Conservation (phyloP, 2,113 vertebrate species). For the Probosciger aterrimus region DNA sequence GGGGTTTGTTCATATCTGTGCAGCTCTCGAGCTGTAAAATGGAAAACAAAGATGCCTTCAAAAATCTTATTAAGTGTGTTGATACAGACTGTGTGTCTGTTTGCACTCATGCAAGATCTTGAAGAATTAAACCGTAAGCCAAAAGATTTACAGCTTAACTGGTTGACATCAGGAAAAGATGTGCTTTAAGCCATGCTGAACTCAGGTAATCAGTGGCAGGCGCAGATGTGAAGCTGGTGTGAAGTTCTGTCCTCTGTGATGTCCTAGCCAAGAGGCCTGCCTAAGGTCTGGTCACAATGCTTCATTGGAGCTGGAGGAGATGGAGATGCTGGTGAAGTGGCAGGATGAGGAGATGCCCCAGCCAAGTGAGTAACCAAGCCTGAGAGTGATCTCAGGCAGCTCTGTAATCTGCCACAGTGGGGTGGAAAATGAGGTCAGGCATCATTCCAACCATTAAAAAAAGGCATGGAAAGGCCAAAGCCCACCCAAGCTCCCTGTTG, state of each 20-base stretch:
- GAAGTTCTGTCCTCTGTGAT: background rate
- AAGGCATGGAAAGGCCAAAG: background rate
- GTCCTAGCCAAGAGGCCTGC: background rate
- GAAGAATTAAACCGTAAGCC: background rate
- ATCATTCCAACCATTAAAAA: background rate
- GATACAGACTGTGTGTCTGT: background rate
- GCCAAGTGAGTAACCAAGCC: background rate
- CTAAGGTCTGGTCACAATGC: background rate
- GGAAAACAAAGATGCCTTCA: background rate
- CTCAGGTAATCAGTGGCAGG: background rate
- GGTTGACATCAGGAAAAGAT: background rate
- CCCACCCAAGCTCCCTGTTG: accelerated
- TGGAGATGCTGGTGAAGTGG: background rate
- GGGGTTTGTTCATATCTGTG: background rate
- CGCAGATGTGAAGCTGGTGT: background rate
- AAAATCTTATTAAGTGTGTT: background rate
- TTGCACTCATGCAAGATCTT: background rate
- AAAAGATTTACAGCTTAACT: background rate
- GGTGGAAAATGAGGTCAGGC: background rate
- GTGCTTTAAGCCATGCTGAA: background rate
- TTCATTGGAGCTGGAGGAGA: accelerated
- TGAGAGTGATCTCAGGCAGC: background rate
- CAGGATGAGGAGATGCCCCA: background rate
- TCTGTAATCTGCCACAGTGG: accelerated
- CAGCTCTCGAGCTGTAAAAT: background rate